A percentile compares a stretch with the other conserved stretches of the same genome.
Conservation (phyloP, 1,140 invertebrate genomes). For the Bombus soroeensis region DNA sequence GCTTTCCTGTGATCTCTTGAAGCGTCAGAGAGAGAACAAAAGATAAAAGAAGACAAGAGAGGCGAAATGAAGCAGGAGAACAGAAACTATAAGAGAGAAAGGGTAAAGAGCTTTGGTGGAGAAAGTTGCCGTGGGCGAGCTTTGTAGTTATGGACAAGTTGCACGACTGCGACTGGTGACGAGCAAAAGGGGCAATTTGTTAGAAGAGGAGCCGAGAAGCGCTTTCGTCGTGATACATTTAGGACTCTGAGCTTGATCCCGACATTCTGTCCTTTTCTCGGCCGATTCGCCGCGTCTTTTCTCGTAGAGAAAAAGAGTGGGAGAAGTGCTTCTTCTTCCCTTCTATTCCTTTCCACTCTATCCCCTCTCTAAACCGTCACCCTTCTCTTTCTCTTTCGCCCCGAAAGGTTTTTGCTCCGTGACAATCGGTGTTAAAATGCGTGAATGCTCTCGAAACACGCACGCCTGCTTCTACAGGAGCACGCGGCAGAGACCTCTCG, state of each 20-base stretch:
- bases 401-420: slow-evolving; percentile 28
- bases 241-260: slow-evolving; percentile 15
- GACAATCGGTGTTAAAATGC: slow-evolving; percentile 59
- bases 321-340: slow-evolving; percentile 17
- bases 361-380: background rate
- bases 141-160: slow-evolving; percentile 74
- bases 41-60: background rate
- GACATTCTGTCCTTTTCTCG: background rate
- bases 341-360: slow-evolving; percentile 6
- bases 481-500: slow-evolving; percentile 52
- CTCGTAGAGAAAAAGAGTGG: background rate
- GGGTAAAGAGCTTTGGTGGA: slow-evolving; percentile 48
- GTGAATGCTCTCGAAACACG: slow-evolving; percentile 57
- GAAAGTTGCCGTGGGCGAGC: slow-evolving; percentile 62
- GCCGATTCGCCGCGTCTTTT: background rate
- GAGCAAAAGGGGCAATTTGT: slow-evolving; percentile 75
- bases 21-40: background rate
- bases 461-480: slow-evolving; percentile 33
- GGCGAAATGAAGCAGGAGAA: slow-evolving; percentile 11
- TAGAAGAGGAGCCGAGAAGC: slow-evolving; percentile 58
- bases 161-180: slow-evolving; percentile 50
- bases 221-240: slow-evolving; percentile 68
- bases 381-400: background rate
- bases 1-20: slow-evolving; percentile 63
- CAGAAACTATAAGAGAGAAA: slow-evolving; percentile 38